Evolutionary conservation across 2,888 invertebrate species (phyloP), one percentile per base, ranked within the genome.

Genomic region (Nomada hirtipes): DNA sequence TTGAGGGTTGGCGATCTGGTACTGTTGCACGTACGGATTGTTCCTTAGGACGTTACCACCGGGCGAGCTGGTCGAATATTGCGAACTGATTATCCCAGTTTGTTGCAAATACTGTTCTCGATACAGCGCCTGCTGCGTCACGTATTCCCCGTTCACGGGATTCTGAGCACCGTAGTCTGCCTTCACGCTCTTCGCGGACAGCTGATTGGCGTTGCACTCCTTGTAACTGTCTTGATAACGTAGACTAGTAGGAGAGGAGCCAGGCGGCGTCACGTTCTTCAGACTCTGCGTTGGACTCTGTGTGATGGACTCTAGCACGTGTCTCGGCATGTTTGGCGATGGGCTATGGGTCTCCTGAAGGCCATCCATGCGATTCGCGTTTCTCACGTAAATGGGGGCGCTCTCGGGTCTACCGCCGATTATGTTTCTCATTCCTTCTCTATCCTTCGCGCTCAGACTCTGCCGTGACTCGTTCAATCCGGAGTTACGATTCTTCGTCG

Each of bases 251-350:
- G 92, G 91, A 26, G 91, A 89, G 13, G 89, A 83, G 36, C 89
- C 89, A 2, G 91, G 90, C 23, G 91, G 88, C 1, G 92, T 90
- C 7, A 88, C 68, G 65, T 91, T 91, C 74, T 91, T 92, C 55
- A 91, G 55, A 59, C 91, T 92, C 79, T 93, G 93, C 0, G 93
- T 93, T 3, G 93, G 93, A 69, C 93, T 93, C 77, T 93, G 93
- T 0, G 92, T 92, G 77, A 93, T 93, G 4, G 93, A 91, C 79
- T 93, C 93, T 67, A 93, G 87, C 7, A 93, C 91, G 84, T 93
- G 93, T 2, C 93, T 85, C 3, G 93, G 92, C 92, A 93, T 93
- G 65, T 86, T 91, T 11, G 92, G 91, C 72, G 93, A 92, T 0
- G 92, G 90, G 52, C 85, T 88, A 60, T 90, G 86, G 10, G 80